A percentile compares a stretch with the other conserved stretches of the same genome.
phyloP scores from a whole-genome alignment of 2,797 vertebrate genomes.

The Avahi laniger region DNA sequence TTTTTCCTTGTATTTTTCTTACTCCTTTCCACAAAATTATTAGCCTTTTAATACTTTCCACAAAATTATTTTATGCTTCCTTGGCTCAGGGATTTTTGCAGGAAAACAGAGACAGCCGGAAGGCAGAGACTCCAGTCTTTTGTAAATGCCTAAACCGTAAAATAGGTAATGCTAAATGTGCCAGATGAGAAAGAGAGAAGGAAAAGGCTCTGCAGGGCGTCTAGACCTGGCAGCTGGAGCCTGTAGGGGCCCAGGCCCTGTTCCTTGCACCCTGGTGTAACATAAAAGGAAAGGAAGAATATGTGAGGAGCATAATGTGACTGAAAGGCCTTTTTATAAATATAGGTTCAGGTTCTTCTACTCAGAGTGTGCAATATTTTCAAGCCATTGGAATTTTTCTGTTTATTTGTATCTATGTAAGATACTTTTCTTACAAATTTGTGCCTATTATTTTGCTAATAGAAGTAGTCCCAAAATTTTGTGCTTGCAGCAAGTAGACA shows the following conservation, averaged over 20 bases:
- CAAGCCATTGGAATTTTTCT: not conserved
- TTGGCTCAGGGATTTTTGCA: not conserved
- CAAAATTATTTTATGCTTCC: not conserved
- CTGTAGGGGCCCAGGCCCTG: not conserved
- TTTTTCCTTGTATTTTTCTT: not conserved
- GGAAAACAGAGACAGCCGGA: not conserved
- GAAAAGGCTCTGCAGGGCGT: not conserved
- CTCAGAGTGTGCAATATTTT: not conserved
- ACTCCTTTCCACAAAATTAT: not conserved
- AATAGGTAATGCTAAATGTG: not conserved
- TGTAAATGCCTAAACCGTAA: not conserved
- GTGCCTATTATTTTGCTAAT: not conserved
- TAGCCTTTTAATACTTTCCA: not conserved
- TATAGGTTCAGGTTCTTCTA: not conserved
- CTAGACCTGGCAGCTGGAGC: no score
- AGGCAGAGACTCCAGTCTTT: not conserved
- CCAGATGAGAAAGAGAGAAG: not conserved
- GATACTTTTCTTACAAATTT: not conserved
- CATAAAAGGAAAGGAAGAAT: not conserved
- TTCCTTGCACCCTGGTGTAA: not conserved
- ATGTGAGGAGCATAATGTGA: not conserved
- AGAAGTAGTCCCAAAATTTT: not conserved
- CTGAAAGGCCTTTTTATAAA: not conserved
- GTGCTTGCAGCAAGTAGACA: not conserved
- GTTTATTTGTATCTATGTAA: not conserved